Evolutionary conservation across 2,797 vertebrate species (phyloP).

Genomic region (Anabacerthia variegaticeps): DNA sequence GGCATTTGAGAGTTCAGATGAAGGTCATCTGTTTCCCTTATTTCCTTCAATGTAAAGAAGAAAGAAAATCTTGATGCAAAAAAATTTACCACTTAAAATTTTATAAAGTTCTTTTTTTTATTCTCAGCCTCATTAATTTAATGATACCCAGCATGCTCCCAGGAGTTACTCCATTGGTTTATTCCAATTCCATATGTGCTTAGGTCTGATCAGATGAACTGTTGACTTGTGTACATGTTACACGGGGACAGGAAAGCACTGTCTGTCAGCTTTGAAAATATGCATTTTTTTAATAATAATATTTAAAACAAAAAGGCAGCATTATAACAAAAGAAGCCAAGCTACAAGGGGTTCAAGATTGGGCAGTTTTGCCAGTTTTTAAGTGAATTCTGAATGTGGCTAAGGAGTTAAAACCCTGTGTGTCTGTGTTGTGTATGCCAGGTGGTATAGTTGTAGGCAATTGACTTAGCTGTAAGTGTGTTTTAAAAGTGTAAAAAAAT

Average conservation of each 20-base stretch:
- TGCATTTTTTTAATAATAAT: background rate
- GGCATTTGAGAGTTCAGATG: background rate
- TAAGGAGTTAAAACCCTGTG: slow-evolving; percentile 66
- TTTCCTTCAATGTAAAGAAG: background rate
- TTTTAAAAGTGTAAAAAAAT: slow-evolving; percentile 76
- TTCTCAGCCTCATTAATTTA: slow-evolving; percentile 1
- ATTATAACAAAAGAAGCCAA: slow-evolving; percentile 26
- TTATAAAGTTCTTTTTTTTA: background rate
- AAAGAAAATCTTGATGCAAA: slow-evolving; percentile 29
- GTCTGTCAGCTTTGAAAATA: slow-evolving; percentile 62
- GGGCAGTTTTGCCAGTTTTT: slow-evolving; percentile 35
- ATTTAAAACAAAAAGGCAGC: slow-evolving; percentile 1
- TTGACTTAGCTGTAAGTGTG: slow-evolving; percentile 79
- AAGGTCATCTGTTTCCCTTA: background rate
- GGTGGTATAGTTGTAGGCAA: slow-evolving; percentile 72
- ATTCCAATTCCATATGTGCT: slow-evolving; percentile 7
- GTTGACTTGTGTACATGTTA: background rate
- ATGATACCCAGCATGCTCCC: slow-evolving; percentile 1
- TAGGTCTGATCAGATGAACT: slow-evolving; percentile 26
- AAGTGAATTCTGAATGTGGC: slow-evolving; percentile 71
- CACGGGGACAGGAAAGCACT: slow-evolving; percentile 31
- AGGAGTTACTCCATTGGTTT: slow-evolving; percentile 12
- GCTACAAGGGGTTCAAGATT: slow-evolving; percentile 36
- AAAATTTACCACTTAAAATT: background rate
- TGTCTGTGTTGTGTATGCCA: slow-evolving; percentile 77